Conservation (phyloP, 2,797 vertebrate species). For the Pogoniulus pusillus region DNA sequence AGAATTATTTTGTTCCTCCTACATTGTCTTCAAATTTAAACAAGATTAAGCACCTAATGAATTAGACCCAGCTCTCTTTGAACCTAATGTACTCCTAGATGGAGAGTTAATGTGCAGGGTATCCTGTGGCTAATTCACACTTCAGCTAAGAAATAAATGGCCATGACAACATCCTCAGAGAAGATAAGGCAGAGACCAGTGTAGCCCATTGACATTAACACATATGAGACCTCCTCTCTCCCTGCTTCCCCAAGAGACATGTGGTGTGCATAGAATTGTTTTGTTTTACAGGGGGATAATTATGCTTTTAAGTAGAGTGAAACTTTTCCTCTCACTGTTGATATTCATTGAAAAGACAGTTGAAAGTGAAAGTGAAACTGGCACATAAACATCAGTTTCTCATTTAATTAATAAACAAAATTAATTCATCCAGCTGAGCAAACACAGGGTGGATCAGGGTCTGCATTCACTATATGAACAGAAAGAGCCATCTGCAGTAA, state of each 20-base stretch:
- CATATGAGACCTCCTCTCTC: background rate
- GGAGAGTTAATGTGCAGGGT: background rate
- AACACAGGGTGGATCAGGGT: background rate
- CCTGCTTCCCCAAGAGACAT: background rate
- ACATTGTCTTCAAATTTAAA: background rate
- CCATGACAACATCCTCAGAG: background rate
- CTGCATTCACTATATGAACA: background rate
- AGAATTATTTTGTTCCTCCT: background rate
- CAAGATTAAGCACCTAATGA: background rate
- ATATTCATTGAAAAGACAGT: background rate
- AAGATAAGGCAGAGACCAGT: background rate
- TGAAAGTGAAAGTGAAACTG: background rate
- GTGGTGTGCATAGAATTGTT: background rate
- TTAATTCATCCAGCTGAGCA: background rate
- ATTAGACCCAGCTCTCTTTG: background rate
- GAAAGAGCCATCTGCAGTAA: background rate
- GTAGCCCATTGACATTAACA: background rate
- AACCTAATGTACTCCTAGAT: background rate
- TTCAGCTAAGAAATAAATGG: background rate
- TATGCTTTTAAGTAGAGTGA: background rate
- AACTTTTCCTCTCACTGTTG: background rate
- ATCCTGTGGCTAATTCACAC: background rate
- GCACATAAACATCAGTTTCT: background rate
- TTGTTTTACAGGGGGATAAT: slow-evolving; percentile 30
- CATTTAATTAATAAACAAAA: slow-evolving; percentile 4